phyloP scores from a whole-genome alignment of 1,140 invertebrate species.

The Drosophila sturtevanti region DNA sequence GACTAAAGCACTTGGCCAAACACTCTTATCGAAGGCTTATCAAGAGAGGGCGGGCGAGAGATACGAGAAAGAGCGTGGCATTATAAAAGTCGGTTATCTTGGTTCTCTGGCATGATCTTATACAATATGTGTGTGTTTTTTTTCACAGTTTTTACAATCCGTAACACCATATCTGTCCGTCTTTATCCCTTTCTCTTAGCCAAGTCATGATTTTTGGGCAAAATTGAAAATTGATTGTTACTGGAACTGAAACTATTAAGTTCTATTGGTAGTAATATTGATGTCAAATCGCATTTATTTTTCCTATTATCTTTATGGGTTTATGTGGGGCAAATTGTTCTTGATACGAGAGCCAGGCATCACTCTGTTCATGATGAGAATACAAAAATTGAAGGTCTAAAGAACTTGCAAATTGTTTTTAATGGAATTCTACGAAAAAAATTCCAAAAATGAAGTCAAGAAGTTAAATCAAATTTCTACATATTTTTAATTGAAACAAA shows the following conservation, averaged over 20 bases:
- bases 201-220: neutral
- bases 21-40: neutral
- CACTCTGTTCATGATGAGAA: neutral
- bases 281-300: neutral
- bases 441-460: neutral
- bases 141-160: neutral
- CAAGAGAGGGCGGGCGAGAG: neutral
- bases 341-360: neutral
- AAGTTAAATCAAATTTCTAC: neutral
- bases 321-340: neutral
- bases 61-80: neutral
- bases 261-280: neutral
- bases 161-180: neutral
- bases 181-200: neutral
- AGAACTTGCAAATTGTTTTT: neutral
- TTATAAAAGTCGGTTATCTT: conserved; percentile 2
- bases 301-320: neutral
- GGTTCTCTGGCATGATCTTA: neutral
- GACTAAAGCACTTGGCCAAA: conserved; percentile 1
- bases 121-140: conserved; percentile 3
- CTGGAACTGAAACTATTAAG: neutral
- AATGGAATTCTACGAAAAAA: neutral
- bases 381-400: neutral
- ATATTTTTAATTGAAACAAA: neutral
- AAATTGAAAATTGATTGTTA: conserved; percentile 1